These are phyloP conservation scores for Xanthia icteritia DNA, from an alignment of 2,888 invertebrate genomes.

Conservation along the genomic window DNA sequence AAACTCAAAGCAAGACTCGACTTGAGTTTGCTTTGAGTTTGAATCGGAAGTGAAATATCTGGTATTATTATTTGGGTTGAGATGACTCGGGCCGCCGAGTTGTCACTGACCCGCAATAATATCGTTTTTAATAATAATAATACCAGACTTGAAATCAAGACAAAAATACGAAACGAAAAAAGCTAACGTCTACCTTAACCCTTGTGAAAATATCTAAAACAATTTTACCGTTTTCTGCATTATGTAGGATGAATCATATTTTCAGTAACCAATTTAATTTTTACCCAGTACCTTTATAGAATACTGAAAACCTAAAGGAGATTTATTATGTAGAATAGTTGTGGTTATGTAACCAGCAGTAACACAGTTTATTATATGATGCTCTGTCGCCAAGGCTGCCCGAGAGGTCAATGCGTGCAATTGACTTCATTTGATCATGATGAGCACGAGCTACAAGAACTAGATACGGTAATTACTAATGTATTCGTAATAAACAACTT, in stretches of 20 bases:
- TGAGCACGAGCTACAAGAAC: conserved; percentile 27
- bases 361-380: conserved; percentile 20
- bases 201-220: not conserved
- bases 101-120: not conserved
- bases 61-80: too few relatives aligned
- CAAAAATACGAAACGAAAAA: not conserved
- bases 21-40: too few relatives aligned
- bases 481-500: conserved; percentile 33
- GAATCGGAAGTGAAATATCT: too few relatives aligned
- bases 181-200: not conserved
- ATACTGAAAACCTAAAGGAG: not conserved
- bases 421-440: conserved; percentile 75
- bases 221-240: not conserved
- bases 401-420: conserved; percentile 76
- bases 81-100: too few relatives aligned
- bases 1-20: too few relatives aligned
- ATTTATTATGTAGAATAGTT: not conserved
- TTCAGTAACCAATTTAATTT: not conserved
- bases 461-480: conserved; percentile 42
- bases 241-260: not conserved
- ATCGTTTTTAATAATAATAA: not conserved
- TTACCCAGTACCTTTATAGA: not conserved
- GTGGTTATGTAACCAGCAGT: not conserved
- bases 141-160: not conserved
- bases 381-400: conserved; percentile 63